phyloP scores from a whole-genome alignment of 2,888 invertebrate genomes.

The Panorpa germanica region DNA sequence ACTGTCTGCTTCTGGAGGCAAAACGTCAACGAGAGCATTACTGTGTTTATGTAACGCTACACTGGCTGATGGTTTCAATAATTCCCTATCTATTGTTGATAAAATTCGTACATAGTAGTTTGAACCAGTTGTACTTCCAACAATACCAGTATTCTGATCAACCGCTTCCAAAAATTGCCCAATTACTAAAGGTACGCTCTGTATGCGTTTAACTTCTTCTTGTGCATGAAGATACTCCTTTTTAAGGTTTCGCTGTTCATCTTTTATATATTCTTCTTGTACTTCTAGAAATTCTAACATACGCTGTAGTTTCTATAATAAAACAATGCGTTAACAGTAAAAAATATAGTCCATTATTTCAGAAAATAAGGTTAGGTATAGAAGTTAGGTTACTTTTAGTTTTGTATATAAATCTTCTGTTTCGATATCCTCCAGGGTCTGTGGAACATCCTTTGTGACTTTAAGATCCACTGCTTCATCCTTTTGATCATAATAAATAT shows the following conservation, averaged over 20 bases:
- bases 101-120: slow-evolving; percentile 98
- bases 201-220: slow-evolving; percentile 94
- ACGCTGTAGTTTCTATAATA: slow-evolving; percentile 71
- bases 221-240: slow-evolving; percentile 98
- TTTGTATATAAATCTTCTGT: slow-evolving; percentile 89
- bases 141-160: slow-evolving; percentile 98
- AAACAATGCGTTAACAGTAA: slow-evolving; percentile 8
- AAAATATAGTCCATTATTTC: slow-evolving; percentile 2
- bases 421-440: slow-evolving; percentile 64
- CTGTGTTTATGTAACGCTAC: slow-evolving; percentile 98
- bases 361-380: slow-evolving; percentile 1
- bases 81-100: slow-evolving; percentile 93
- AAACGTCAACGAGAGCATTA: slow-evolving; percentile 97
- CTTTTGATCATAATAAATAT: too few species aligned
- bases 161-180: slow-evolving; percentile 99
- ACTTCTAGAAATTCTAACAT: slow-evolving; percentile 95
- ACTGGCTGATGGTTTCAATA: slow-evolving; percentile 93
- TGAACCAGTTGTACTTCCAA: slow-evolving; percentile 96
- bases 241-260: slow-evolving; percentile 95
- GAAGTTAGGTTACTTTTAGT: slow-evolving; percentile 50
- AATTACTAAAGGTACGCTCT: slow-evolving; percentile 96
- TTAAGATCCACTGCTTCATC: slow-evolving; percentile 49
- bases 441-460: slow-evolving; percentile 44
- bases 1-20: slow-evolving; percentile 97
- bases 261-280: slow-evolving; percentile 98